Percentiles rank a stretch among this genome's conserved stretches.
phyloP scores from a whole-genome alignment of 2,113 vertebrate genomes.

The Hippopotamus amphibius region DNA sequence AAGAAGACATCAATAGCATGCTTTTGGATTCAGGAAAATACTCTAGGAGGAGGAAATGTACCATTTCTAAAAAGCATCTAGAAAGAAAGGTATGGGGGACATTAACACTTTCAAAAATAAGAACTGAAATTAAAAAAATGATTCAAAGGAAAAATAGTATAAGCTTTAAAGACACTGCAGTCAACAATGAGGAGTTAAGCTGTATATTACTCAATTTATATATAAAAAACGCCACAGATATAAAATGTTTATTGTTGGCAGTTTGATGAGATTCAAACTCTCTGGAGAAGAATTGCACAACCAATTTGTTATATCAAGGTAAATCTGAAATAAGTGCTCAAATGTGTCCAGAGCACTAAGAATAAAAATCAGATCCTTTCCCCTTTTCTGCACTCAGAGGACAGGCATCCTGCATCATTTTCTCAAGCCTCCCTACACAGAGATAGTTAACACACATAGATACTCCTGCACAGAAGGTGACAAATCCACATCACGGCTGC shows the following conservation, averaged over 20 bases:
- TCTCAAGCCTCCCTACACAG: background rate
- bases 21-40: background rate
- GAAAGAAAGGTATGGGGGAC: background rate
- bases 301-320: slow-evolving; percentile 70
- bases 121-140: slow-evolving; percentile 14
- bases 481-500: background rate
- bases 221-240: slow-evolving; percentile 62
- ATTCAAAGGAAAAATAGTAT: background rate
- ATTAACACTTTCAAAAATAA: background rate
- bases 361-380: slow-evolving; percentile 41
- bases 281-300: slow-evolving; percentile 61
- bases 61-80: background rate
- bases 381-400: background rate
- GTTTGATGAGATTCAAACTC: slow-evolving; percentile 66
- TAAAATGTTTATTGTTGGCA: slow-evolving; percentile 72
- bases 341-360: slow-evolving; percentile 58
- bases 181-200: slow-evolving; percentile 24
- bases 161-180: slow-evolving; percentile 11
- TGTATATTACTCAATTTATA: slow-evolving; percentile 59
- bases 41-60: background rate
- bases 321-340: slow-evolving; percentile 72
- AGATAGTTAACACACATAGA: background rate
- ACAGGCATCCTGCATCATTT: background rate
- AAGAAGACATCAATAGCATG: background rate
- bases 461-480: background rate